These are phyloP conservation scores for Xiphorhynchus elegans DNA, from an alignment of 2,113 vertebrate species.

Conservation along the genomic window DNA sequence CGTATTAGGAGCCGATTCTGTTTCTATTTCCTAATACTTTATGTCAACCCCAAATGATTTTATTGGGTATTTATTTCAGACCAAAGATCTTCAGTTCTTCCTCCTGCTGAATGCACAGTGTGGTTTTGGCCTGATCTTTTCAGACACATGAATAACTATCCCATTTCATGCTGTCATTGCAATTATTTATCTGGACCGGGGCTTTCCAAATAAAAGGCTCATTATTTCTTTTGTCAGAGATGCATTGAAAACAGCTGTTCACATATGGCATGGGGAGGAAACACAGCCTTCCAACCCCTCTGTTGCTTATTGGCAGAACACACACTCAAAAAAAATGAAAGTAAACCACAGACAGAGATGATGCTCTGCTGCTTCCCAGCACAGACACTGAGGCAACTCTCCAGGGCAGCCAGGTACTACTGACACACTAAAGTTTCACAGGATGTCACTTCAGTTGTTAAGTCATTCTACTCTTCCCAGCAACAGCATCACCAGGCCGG, in stretches of 20 bases:
- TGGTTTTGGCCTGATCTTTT: constrained; percentile 37
- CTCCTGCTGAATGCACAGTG: constrained; percentile 14
- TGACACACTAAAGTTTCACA: background rate
- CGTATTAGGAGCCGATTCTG: background rate
- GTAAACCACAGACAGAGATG: background rate
- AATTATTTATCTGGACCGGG: constrained; percentile 44
- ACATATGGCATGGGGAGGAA: background rate
- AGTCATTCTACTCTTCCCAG: background rate
- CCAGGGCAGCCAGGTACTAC: background rate
- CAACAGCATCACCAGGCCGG: background rate
- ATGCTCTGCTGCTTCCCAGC: background rate
- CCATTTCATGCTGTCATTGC: constrained; percentile 62
- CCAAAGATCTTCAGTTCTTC: constrained; percentile 10
- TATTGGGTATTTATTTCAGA: background rate
- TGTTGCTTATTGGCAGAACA: background rate
- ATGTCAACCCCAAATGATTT: background rate
- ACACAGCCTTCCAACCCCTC: background rate
- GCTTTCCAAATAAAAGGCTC: constrained; percentile 44
- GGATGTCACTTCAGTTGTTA: background rate
- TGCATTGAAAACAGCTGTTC: constrained; percentile 36
- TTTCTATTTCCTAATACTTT: background rate
- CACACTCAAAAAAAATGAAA: background rate
- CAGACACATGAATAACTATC: constrained; percentile 55
- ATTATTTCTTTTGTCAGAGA: constrained; percentile 55
- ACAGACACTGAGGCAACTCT: background rate